Percentiles rank a stretch among this genome's conserved stretches.
These are phyloP conservation scores for Tachina fera DNA, from an alignment of 2,888 invertebrate genomes.

Conservation along the genomic window DNA sequence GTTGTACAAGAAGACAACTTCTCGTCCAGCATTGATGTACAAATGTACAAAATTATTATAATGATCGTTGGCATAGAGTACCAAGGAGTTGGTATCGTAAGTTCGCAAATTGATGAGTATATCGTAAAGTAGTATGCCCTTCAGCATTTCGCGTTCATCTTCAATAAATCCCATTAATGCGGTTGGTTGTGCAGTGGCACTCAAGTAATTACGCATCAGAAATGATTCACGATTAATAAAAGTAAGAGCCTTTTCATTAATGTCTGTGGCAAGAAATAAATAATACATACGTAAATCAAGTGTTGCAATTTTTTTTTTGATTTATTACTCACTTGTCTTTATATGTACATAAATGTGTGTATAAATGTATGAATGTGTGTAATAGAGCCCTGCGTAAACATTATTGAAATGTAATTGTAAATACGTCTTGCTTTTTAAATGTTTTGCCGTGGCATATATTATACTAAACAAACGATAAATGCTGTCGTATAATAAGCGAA, in stretches of 20 bases:
- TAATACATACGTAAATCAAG: constrained; percentile 2
- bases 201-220: constrained; percentile 91
- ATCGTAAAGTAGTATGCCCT: constrained; percentile 90
- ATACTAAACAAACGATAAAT: no score
- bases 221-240: constrained; percentile 92
- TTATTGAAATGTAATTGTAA: no score
- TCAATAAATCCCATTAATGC: constrained; percentile 82
- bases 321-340: constrained; percentile 13
- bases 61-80: constrained; percentile 96
- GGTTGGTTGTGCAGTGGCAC: constrained; percentile 83
- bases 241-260: constrained; percentile 94
- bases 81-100: constrained; percentile 90
- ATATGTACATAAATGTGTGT: background rate
- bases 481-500: no score
- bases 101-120: constrained; percentile 95
- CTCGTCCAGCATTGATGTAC: constrained; percentile 90
- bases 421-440: no score
- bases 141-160: constrained; percentile 84
- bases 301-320: background rate
- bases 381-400: no score
- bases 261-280: constrained; percentile 85
- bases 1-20: constrained; percentile 93
- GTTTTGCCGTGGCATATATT: no score
- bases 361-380: background rate
- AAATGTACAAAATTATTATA: constrained; percentile 96